These are phyloP conservation scores for Drosophila ananassae DNA, from an alignment of 1,140 invertebrate genomes.

Conservation along the genomic window DNA sequence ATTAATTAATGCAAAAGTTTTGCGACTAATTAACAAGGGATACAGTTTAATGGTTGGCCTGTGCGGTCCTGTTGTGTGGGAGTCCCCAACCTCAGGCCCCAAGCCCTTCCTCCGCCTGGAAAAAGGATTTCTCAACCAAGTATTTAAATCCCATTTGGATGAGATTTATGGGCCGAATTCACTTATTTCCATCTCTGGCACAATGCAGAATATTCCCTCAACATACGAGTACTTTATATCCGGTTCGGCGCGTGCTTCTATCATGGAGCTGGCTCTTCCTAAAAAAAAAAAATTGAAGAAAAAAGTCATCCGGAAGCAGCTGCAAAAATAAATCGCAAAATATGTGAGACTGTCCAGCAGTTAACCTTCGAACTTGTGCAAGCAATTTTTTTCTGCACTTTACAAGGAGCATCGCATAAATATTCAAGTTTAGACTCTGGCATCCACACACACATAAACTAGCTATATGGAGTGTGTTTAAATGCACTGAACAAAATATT, in stretches of 20 bases:
- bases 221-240: slow-evolving; percentile 22
- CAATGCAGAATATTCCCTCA: slow-evolving; percentile 21
- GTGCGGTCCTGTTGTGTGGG: not conserved
- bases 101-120: not conserved
- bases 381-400: slow-evolving; percentile 40
- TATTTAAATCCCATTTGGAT: slow-evolving; percentile 44
- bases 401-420: slow-evolving; percentile 65
- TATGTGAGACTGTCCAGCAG: slow-evolving; percentile 51
- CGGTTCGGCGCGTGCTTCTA: slow-evolving; percentile 36
- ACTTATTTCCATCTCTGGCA: slow-evolving; percentile 10
- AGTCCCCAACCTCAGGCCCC: not conserved
- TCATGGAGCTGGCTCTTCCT: slow-evolving; percentile 6
- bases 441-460: slow-evolving; percentile 40
- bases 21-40: slow-evolving; percentile 46
- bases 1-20: slow-evolving; percentile 60
- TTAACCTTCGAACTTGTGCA: slow-evolving; percentile 43
- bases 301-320: slow-evolving; percentile 34
- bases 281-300: slow-evolving; percentile 3
- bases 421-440: slow-evolving; percentile 59
- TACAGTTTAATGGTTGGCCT: slow-evolving; percentile 30
- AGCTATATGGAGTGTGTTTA: slow-evolving; percentile 5
- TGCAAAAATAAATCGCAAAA: slow-evolving; percentile 49
- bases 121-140: slow-evolving; percentile 5
- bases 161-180: slow-evolving; percentile 41
- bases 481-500: not conserved